Conservation (phyloP, 2,113 vertebrate species). For the Myodes glareolus region DNA sequence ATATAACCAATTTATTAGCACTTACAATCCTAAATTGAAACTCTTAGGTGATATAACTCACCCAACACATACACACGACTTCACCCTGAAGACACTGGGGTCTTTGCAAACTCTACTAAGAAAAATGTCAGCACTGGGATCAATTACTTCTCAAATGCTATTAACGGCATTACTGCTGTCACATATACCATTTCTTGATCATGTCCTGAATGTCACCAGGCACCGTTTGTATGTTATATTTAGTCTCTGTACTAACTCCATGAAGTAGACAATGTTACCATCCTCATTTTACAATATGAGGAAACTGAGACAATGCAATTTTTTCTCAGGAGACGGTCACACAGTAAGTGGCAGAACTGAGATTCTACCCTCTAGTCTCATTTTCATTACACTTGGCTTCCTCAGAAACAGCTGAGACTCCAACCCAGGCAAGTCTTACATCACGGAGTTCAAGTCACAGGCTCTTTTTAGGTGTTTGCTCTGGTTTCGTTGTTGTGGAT, state of each 20-base stretch:
- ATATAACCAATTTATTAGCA: neutral
- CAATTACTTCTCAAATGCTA: neutral
- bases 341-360: neutral
- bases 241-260: conserved; percentile 9
- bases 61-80: neutral
- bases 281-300: neutral
- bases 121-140: neutral
- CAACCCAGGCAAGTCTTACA: neutral
- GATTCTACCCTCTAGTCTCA: neutral
- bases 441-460: neutral
- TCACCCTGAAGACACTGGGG: neutral
- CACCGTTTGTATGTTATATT: neutral
- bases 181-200: neutral
- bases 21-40: conserved; percentile 36
- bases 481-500: neutral
- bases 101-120: neutral
- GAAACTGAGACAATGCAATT: neutral
- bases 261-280: neutral
- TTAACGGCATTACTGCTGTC: neutral
- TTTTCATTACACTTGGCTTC: neutral
- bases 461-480: neutral
- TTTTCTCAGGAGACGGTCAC: neutral
- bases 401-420: neutral
- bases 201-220: neutral
- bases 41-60: neutral